A percentile compares a stretch with the other conserved stretches of the same genome.
phyloP scores from a whole-genome alignment of 2,113 vertebrate genomes.

The Urocitellus parryii region DNA sequence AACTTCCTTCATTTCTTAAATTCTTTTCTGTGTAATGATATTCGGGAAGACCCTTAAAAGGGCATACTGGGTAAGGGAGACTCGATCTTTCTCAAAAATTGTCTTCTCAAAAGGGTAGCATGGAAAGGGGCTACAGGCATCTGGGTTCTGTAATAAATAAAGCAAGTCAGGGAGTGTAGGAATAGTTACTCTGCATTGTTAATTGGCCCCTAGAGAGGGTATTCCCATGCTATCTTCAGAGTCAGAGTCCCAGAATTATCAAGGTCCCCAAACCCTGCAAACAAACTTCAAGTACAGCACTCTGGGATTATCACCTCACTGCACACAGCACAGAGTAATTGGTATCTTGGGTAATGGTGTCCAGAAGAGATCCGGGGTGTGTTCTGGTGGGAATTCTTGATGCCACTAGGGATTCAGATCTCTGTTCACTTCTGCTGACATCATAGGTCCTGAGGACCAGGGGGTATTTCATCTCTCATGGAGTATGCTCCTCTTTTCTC shows the following conservation, averaged over 20 bases:
- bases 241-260: too few species aligned
- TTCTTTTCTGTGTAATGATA: too few species aligned
- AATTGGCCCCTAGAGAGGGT: not conserved
- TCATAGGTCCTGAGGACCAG: not conserved
- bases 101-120: not conserved
- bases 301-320: not conserved
- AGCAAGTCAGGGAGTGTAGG: not conserved
- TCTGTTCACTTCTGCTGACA: not conserved
- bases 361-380: not conserved
- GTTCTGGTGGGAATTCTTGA: not conserved
- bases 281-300: not conserved
- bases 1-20: too few species aligned
- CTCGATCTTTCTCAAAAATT: too few species aligned
- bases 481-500: not conserved
- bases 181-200: not conserved
- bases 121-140: not conserved
- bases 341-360: not conserved
- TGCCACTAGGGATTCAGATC: not conserved
- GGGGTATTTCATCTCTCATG: not conserved
- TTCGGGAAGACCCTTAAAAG: too few species aligned
- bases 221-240: not conserved
- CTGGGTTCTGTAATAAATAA: not conserved
- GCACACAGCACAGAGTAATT: conserved; percentile 9
- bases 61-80: too few species aligned
- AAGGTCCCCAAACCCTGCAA: not conserved